Evolutionary conservation across 2,797 vertebrate species (phyloP).

Genomic region (Smutsia temminckii): DNA sequence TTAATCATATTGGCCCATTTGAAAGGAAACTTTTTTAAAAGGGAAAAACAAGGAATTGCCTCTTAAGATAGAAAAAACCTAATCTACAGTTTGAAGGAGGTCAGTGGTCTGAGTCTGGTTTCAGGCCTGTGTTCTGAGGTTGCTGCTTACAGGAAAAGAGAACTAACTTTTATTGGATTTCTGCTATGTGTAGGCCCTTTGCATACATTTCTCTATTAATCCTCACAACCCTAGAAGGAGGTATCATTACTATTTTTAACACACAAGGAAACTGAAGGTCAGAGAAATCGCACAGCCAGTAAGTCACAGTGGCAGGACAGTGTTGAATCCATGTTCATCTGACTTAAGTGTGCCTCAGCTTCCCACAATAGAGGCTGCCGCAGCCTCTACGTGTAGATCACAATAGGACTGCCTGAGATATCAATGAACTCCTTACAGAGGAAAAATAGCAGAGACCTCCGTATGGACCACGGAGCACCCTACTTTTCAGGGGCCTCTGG

Average conservation of each 20-base stretch:
- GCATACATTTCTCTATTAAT: constrained; percentile 38
- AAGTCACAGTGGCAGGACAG: neutral
- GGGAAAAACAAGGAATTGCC: constrained; percentile 32
- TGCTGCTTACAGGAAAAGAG: constrained; percentile 69
- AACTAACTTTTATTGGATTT: constrained; percentile 56
- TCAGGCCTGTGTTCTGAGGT: constrained; percentile 37
- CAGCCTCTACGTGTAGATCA: neutral
- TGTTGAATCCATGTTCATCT: neutral
- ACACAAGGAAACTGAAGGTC: neutral
- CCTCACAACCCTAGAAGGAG: constrained; percentile 13
- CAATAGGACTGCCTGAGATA: neutral
- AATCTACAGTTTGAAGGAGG: constrained; percentile 22
- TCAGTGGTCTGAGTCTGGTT: constrained; percentile 35
- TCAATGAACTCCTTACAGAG: neutral
- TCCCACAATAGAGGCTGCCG: neutral
- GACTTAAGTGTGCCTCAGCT: neutral
- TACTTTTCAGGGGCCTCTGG: neutral
- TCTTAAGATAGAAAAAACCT: constrained; percentile 53
- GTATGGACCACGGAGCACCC: neutral
- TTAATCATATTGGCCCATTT: constrained; percentile 27
- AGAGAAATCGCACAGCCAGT: neutral
- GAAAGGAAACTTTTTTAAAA: constrained; percentile 15
- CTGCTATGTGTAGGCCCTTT: constrained; percentile 4
- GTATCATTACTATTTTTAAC: neutral
- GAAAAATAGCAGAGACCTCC: neutral